Conservation (phyloP, 2,888 invertebrate species). For the Tridacna crocea region DNA sequence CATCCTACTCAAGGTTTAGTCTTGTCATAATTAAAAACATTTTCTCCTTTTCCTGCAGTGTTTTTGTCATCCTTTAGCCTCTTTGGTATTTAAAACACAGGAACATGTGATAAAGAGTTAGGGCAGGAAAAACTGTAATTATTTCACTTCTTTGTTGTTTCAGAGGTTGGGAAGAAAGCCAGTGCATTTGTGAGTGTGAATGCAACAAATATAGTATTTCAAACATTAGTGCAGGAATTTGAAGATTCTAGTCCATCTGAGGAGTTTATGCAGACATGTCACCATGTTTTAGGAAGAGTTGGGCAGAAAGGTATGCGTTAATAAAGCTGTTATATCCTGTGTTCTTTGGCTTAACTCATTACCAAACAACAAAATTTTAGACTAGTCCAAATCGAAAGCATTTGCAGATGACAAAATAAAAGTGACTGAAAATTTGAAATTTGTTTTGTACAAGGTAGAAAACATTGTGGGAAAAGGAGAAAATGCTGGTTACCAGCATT, state of each 20-base stretch:
- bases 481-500: not conserved
- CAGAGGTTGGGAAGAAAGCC: constrained; percentile 80
- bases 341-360: not conserved
- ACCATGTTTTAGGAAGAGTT: constrained; percentile 80
- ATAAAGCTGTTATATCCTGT: not conserved
- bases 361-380: too few species aligned
- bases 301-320: constrained; percentile 80
- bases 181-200: constrained; percentile 79
- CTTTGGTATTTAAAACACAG: not conserved
- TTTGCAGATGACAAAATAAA: too few species aligned
- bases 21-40: too few species aligned
- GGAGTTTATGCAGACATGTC: constrained; percentile 76
- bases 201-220: constrained; percentile 78
- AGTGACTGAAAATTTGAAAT: too few species aligned
- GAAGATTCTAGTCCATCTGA: constrained; percentile 72
- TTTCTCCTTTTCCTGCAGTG: too few species aligned
- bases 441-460: too few species aligned
- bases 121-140: not conserved
- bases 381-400: too few species aligned
- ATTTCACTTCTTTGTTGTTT: constrained; percentile 29
- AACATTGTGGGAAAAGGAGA: not conserved
- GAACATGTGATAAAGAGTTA: not conserved
- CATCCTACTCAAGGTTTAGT: too few species aligned
- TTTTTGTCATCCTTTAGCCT: too few species aligned
- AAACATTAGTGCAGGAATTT: constrained; percentile 75